Evolutionary conservation across 2,797 vertebrate species (phyloP), one percentile per base, ranked within the genome.

Genomic region (Spheniscus humboldti): DNA sequence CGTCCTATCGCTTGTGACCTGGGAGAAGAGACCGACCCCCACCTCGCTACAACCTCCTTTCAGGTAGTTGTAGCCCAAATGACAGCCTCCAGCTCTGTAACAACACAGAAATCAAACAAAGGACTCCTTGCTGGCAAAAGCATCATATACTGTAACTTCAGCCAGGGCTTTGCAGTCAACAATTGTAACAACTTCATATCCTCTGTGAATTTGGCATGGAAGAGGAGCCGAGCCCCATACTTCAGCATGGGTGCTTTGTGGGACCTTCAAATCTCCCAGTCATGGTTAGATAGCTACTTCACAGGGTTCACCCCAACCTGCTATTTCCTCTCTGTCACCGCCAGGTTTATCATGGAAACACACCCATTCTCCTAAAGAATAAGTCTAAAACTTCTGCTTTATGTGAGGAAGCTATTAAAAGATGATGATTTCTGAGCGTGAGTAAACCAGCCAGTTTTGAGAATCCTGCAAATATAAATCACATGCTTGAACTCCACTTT

Each of bases 251-350:
- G 28, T 69, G 8, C 16, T 86, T 63, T 67, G 30, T 5, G 11
- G 30, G 30, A 81, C 52, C 25, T 68, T 60, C 35, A 22, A 20
- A 47, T 73, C 33, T 71, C 45, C 13, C 19, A 35, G 6, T 78
- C 30, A 7, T 10, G 2, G 13, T 37, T 56, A 33, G 39, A 33
- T 62, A 43, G 14, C 18, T 76, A 15, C n/a, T 19, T 82, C 25
- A 3, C 18, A 63, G 10, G 6, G 10, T 33, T 77, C 53, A 57
- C 17, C 33, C 64, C 1, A 0, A 18, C 18, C 3, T 1, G 0
- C 20, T 37, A 3, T 48, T 77, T 77, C 50, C 18, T 39, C 18
- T 91, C 35, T 60, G 27, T 30, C 43, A 75, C 18, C 3, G 35
- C 10, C 12, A 74, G 9, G 11, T 72, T 62, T 39, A 28, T 60